Conservation (phyloP, 2,113 vertebrate species). For the Tragulus kanchil region DNA sequence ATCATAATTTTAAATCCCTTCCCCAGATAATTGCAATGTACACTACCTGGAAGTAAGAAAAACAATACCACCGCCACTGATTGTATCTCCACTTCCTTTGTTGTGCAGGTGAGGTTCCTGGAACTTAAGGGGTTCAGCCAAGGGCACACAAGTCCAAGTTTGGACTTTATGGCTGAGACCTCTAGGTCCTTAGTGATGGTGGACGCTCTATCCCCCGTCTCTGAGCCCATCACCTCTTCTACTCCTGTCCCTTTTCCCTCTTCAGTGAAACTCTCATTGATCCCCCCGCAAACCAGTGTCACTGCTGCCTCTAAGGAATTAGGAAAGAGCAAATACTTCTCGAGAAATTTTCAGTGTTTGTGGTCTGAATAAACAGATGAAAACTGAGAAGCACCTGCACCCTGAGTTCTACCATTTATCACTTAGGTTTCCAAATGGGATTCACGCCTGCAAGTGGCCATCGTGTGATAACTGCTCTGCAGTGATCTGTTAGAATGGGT, state of each 20-base stretch:
- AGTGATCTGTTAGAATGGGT: background rate
- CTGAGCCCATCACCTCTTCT: background rate
- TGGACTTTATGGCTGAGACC: background rate
- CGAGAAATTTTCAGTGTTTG: background rate
- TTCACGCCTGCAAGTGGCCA: background rate
- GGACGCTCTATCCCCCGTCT: background rate
- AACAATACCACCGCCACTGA: background rate
- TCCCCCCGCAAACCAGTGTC: background rate
- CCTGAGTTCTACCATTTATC: background rate
- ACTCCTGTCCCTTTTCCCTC: background rate
- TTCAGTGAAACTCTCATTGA: background rate
- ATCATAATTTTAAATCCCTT: background rate
- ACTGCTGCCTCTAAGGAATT: background rate
- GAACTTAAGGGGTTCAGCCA: background rate
- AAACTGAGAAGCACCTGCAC: background rate
- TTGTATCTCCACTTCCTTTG: background rate
- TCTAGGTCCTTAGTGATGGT: background rate
- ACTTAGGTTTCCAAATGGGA: conserved; percentile 6
- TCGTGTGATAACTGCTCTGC: background rate
- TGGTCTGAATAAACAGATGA: conserved; percentile 39
- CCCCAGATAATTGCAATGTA: background rate
- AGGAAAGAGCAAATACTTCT: background rate
- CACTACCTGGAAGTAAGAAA: background rate
- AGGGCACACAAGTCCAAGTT: conserved; percentile 1
- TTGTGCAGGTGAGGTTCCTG: background rate